Conservation (phyloP, 2,888 invertebrate genomes). For the Nycteola revayana region DNA sequence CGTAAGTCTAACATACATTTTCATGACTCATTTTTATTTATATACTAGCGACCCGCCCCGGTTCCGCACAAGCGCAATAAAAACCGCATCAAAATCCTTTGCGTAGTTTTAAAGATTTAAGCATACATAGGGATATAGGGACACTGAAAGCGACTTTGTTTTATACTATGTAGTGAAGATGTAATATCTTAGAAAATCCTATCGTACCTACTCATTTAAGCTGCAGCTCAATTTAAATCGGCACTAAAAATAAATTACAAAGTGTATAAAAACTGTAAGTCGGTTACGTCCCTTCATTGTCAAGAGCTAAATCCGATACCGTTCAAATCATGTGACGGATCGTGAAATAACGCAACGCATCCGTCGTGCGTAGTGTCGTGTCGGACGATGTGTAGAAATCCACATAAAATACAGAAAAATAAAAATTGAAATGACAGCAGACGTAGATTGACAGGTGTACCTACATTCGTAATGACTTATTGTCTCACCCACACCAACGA, state of each 20-base stretch:
- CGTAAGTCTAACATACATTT: too few species aligned
- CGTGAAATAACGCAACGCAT: constrained; percentile 51
- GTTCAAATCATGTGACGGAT: constrained; percentile 69
- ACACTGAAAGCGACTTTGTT: too few species aligned
- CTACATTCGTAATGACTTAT: constrained; percentile 45
- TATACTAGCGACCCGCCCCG: too few species aligned
- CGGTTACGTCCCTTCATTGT: constrained; percentile 33
- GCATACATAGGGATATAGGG: too few species aligned
- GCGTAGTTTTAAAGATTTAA: too few species aligned
- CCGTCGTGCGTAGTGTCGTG: constrained; percentile 35
- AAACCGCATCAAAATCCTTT: too few species aligned
- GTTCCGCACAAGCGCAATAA: too few species aligned
- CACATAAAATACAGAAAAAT: constrained; percentile 37
- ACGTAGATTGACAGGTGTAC: constrained; percentile 35
- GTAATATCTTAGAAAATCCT: too few species aligned
- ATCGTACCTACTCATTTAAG: too few species aligned
- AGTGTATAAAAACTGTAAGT: constrained; percentile 23
- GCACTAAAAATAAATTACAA: constrained; percentile 22
- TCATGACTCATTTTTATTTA: too few species aligned
- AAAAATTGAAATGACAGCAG: constrained; percentile 34
- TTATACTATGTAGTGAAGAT: too few species aligned
- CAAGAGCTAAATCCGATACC: constrained; percentile 58
- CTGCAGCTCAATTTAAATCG: too few species aligned
- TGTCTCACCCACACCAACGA: constrained; percentile 36
- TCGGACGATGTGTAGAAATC: constrained; percentile 30